Conservation (phyloP, 2,113 vertebrate species). For the Apeltes quadracus region DNA sequence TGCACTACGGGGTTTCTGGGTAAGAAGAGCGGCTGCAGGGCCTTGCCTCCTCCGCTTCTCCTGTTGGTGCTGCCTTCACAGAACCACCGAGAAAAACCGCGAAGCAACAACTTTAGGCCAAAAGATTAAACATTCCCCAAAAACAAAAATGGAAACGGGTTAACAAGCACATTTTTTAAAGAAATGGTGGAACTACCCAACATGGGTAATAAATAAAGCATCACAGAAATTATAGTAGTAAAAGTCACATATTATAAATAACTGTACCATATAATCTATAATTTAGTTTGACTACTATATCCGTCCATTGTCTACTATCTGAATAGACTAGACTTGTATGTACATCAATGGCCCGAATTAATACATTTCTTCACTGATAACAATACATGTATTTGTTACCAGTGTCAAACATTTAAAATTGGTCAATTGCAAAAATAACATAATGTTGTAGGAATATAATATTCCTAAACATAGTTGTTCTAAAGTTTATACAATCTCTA, state of each 20-base stretch:
- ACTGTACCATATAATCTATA: no score
- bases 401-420: neutral
- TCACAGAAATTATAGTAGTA: neutral
- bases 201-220: neutral
- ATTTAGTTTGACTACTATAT: no score
- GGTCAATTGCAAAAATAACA: neutral
- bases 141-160: neutral
- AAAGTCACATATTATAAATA: no score
- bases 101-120: neutral
- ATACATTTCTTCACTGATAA: no score
- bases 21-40: constrained; percentile 45
- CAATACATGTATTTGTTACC: neutral
- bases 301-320: no score
- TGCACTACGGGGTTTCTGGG: constrained; percentile 75
- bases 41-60: constrained; percentile 31
- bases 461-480: neutral
- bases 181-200: neutral
- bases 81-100: neutral
- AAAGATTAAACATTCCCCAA: neutral
- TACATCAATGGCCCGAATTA: no score
- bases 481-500: neutral
- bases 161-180: neutral
- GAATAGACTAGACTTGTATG: no score
- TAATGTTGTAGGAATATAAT: no score
- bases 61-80: constrained; percentile 17